These are phyloP conservation scores for Synergus itoensis DNA, from an alignment of 2,888 invertebrate species.

Conservation along the genomic window DNA sequence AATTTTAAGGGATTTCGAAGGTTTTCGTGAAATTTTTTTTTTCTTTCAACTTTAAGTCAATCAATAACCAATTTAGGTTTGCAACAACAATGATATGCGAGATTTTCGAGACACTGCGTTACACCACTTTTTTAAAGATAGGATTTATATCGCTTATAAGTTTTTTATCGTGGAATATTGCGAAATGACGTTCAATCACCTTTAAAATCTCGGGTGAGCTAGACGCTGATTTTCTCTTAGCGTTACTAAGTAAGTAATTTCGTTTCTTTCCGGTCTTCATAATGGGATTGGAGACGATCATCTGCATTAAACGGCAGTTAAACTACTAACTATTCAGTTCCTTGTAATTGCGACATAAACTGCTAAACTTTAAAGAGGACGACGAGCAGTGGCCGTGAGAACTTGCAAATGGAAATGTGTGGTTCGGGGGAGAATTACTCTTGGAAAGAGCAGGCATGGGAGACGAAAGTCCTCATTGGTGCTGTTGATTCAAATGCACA, in stretches of 20 bases:
- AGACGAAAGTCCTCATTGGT: slow-evolving; percentile 10
- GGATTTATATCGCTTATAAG: neutral
- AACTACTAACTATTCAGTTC: slow-evolving; percentile 41
- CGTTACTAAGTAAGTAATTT: slow-evolving; percentile 34
- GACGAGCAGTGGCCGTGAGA: slow-evolving; percentile 28
- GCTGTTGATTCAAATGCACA: slow-evolving; percentile 39
- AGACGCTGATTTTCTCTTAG: neutral
- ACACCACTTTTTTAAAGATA: too few species aligned
- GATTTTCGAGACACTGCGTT: too few species aligned
- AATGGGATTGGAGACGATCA: slow-evolving; percentile 36
- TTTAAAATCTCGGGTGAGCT: neutral
- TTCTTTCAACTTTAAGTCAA: too few species aligned
- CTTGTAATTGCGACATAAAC: slow-evolving; percentile 41
- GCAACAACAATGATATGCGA: too few species aligned
- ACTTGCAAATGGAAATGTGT: slow-evolving; percentile 41
- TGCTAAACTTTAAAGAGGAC: slow-evolving; percentile 41
- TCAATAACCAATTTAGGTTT: too few species aligned
- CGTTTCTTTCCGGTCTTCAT: slow-evolving; percentile 37
- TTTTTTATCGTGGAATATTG: neutral
- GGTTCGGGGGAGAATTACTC: slow-evolving; percentile 29
- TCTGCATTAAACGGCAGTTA: slow-evolving; percentile 41
- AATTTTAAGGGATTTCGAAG: too few species aligned
- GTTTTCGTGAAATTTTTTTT: too few species aligned
- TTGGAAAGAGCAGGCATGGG: neutral
- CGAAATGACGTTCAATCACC: neutral